Conservation (phyloP, 2,113 vertebrate genomes). For the Crotalus helleri region DNA sequence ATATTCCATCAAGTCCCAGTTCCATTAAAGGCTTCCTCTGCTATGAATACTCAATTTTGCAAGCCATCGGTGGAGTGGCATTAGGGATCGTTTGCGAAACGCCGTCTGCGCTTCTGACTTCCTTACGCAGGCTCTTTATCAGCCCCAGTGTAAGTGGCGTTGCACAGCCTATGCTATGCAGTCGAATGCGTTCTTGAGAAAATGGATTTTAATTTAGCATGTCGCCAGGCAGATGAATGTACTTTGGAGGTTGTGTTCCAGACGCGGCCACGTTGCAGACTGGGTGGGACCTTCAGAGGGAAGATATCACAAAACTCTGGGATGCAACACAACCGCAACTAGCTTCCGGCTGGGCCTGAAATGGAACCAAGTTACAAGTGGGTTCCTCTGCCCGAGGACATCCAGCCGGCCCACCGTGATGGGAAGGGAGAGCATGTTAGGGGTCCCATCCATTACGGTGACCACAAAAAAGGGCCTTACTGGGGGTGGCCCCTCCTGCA, state of each 20-base stretch:
- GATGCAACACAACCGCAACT: not conserved
- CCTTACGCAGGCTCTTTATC: not conserved
- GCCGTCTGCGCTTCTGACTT: not conserved
- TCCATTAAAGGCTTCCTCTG: not conserved
- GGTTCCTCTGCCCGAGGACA: not conserved
- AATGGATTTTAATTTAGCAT: not conserved
- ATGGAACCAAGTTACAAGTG: not conserved
- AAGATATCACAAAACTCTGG: not conserved
- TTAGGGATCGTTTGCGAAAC: not conserved
- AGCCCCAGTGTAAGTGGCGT: not conserved
- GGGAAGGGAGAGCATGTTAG: not conserved
- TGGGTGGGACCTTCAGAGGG: not conserved
- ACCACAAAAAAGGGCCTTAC: not conserved
- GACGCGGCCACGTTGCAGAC: not conserved
- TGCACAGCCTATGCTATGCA: not conserved
- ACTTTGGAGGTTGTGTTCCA: not conserved
- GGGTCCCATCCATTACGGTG: not conserved
- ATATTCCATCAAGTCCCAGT: not conserved
- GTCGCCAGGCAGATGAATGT: not conserved
- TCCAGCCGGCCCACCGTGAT: not conserved
- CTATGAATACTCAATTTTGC: conserved; percentile 2
- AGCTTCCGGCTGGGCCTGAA: not conserved
- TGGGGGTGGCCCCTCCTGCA: not conserved
- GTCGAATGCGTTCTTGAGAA: not conserved
- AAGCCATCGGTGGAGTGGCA: not conserved